Percentiles rank a stretch among this genome's conserved stretches.
phyloP scores from a whole-genome alignment of 2,888 invertebrate genomes.

The Lingula anatina region DNA sequence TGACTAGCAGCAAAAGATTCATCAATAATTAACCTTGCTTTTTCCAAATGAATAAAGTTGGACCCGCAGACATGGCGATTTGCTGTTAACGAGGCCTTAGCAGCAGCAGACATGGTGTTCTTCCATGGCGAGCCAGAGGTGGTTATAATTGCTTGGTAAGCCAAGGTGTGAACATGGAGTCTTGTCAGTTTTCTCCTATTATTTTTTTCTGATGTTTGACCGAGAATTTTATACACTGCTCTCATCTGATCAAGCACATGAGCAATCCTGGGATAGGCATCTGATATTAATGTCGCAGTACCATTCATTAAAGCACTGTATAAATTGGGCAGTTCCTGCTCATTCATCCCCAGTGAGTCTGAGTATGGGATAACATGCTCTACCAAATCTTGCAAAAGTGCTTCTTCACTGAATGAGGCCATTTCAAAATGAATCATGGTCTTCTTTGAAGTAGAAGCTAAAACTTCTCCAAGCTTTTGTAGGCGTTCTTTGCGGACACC shows the following conservation, averaged over 20 bases:
- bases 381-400: conserved; percentile 64
- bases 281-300: conserved; percentile 68
- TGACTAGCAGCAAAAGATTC: conserved; percentile 76
- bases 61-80: conserved; percentile 76
- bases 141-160: conserved; percentile 78
- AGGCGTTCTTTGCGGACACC: conserved; percentile 65
- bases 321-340: conserved; percentile 77
- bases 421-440: conserved; percentile 76
- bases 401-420: conserved; percentile 76
- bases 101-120: conserved; percentile 71
- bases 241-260: conserved; percentile 78
- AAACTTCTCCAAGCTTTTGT: conserved; percentile 63
- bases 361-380: conserved; percentile 67
- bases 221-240: conserved; percentile 57
- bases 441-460: conserved; percentile 59
- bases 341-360: conserved; percentile 83
- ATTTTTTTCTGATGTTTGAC: conserved; percentile 17
- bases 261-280: conserved; percentile 75
- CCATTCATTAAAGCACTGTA: conserved; percentile 66
- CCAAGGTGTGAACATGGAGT: conserved; percentile 79
- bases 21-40: conserved; percentile 67
- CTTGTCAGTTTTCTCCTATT: conserved; percentile 64
- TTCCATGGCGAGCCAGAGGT: conserved; percentile 66
- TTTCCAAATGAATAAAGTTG: conserved; percentile 57
- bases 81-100: conserved; percentile 77